phyloP scores from a whole-genome alignment of 2,797 vertebrate genomes.

The Argentina silus region DNA sequence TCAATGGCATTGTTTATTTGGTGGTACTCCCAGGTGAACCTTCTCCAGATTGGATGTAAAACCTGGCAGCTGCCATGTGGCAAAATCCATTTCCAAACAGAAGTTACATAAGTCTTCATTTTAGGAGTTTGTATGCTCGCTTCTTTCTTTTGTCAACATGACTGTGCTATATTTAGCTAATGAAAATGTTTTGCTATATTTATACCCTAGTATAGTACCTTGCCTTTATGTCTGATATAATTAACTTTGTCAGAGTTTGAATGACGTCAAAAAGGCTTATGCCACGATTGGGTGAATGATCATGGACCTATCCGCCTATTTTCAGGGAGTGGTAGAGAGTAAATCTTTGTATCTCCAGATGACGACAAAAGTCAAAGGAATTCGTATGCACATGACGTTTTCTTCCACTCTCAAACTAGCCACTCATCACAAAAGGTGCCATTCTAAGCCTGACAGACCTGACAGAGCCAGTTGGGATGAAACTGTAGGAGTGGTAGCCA shows the following conservation, averaged over 20 bases:
- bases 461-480: background rate
- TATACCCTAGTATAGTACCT: background rate
- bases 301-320: background rate
- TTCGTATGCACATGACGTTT: background rate
- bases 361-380: background rate
- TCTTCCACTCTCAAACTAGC: background rate
- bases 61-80: background rate
- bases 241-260: constrained; percentile 1
- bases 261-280: background rate
- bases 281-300: background rate
- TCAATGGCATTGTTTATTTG: background rate
- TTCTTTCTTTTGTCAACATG: background rate
- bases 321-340: background rate
- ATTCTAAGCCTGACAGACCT: background rate
- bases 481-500: constrained; percentile 12
- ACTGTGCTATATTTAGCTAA: background rate
- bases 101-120: background rate
- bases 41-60: background rate
- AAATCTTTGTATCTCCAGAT: background rate
- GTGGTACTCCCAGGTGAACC: background rate
- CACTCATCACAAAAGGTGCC: background rate
- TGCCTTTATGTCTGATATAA: background rate
- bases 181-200: background rate
- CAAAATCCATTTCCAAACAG: background rate
- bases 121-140: background rate